Evolutionary conservation across 2,888 invertebrate genomes (phyloP), one percentile per base, ranked within the genome.

Genomic region (Megaustenia siamemsis): DNA sequence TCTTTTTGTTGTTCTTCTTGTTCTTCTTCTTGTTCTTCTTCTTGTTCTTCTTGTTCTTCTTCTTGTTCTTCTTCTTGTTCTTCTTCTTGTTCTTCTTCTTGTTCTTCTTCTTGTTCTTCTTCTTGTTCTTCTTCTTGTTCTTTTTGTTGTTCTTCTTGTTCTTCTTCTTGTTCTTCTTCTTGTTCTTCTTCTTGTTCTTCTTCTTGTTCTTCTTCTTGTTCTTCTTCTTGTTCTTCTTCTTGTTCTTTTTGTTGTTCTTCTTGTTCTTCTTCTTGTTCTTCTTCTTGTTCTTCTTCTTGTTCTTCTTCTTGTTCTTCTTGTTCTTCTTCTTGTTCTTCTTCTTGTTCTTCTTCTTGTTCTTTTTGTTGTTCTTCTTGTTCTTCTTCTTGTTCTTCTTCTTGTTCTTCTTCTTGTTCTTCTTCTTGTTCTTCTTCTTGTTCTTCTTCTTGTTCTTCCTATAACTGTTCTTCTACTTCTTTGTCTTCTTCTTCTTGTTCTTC

Each of bases 71-170:
- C 35, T 68, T 68, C 38, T 68, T 68, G 15, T 68, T n/a, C 38
- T 75, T 45, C 73, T 75, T 45, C 73, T 45, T 75, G n/a, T 45
- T 75, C 43, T 75, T 75, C 43, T 43, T 75, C 73, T 75, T 32
- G 18, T 12, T 75, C 73, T 75, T 45, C 73, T 75, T 45, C 73
- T 75, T 75, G n/a, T 45, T 75, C 73, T 75, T 75, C 43, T 75
- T n/a, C 73, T 75, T 32, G 45, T 75, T 32, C 45, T 45, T 75
- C 73, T 75, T 75, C n/a, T n/a, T n/a, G n/a, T n/a, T n/a, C n/a
- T n/a, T n/a, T n/a, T n/a, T n/a, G n/a, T n/a, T n/a, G n/a, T 45
- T 45, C 18, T 15, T 43, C 43, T 38, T 32, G 8, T 43, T 45
- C 73, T 73, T 45, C 45, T 45, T 45, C 73, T 73, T 73, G 21